Percentiles rank a stretch among this genome's conserved stretches.
phyloP scores from a whole-genome alignment of 2,113 vertebrate genomes.

The Sylvietta virens region DNA sequence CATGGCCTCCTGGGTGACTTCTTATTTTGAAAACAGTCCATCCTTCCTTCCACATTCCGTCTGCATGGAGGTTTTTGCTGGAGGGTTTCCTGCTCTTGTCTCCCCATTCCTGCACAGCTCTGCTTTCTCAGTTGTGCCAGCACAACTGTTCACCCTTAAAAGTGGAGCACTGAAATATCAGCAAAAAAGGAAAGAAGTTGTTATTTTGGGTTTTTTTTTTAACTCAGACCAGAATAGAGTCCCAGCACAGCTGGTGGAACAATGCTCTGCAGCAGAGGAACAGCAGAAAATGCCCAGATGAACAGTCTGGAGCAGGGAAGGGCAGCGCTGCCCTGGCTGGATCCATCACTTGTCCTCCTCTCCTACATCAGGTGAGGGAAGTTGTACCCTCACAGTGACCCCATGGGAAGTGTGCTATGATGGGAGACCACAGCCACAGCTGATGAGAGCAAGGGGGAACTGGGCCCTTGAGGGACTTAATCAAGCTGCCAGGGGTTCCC shows the following conservation, averaged over 20 bases:
- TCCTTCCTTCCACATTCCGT: conserved; percentile 14
- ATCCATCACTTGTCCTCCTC: neutral
- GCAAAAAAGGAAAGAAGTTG: neutral
- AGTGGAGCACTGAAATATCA: neutral
- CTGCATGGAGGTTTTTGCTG: neutral
- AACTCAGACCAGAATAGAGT: neutral
- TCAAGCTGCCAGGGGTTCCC: neutral
- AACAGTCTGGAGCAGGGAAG: neutral
- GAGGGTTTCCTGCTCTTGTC: conserved; percentile 16
- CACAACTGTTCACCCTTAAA: neutral
- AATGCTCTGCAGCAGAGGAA: neutral
- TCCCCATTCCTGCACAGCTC: neutral
- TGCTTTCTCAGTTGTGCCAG: neutral
- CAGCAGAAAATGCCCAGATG: neutral
- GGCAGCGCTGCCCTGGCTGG: accelerated
- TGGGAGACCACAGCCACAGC: neutral
- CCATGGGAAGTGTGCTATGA: neutral
- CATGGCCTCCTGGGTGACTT: conserved; percentile 16
- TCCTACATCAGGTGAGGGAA: neutral
- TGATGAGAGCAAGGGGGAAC: neutral
- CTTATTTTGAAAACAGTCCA: neutral
- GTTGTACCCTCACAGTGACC: neutral
- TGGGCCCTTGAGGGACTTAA: neutral
- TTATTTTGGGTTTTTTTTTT: neutral
- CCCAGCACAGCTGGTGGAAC: neutral